phyloP scores from a whole-genome alignment of 2,888 invertebrate species.

The Parnassius mnemosyne region DNA sequence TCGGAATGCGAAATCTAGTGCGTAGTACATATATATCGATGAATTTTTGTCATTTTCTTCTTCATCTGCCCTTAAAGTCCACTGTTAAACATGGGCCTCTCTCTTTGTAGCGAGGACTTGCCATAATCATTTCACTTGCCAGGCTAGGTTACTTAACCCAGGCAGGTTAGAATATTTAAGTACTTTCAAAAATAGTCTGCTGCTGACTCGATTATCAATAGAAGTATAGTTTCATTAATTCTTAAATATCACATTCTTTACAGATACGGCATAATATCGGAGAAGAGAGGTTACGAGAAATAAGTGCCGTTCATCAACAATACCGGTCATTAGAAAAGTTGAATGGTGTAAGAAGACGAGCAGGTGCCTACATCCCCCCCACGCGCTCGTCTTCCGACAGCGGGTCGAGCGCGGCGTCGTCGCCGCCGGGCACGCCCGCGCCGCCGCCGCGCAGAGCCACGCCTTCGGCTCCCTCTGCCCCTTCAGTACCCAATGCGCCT shows the following conservation, averaged over 20 bases:
- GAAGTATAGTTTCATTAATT: too few species aligned
- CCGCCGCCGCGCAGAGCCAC: slow-evolving; percentile 50
- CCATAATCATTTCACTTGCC: too few species aligned
- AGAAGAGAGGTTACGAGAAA: slow-evolving; percentile 83
- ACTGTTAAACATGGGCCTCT: too few species aligned
- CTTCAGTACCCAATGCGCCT: slow-evolving; percentile 36
- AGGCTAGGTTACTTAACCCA: too few species aligned
- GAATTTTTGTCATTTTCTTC: too few species aligned
- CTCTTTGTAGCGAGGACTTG: too few species aligned
- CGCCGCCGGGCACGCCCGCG: slow-evolving; percentile 68
- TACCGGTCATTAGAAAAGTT: slow-evolving; percentile 80
- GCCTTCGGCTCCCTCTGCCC: slow-evolving; percentile 40
- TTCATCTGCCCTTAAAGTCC: too few species aligned
- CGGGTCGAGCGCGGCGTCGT: slow-evolving; percentile 68
- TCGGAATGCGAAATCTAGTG: too few species aligned
- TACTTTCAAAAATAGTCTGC: too few species aligned
- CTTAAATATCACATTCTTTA: slow-evolving; percentile 27
- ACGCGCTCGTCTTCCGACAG: slow-evolving; percentile 65
- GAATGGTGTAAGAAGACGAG: slow-evolving; percentile 77
- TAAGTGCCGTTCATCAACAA: slow-evolving; percentile 77
- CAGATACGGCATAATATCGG: slow-evolving; percentile 83
- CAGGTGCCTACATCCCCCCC: slow-evolving; percentile 52
- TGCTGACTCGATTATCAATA: too few species aligned
- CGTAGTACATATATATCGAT: too few species aligned
- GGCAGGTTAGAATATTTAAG: too few species aligned